Base-by-base conservation (phyloP, 1,140 invertebrate genomes). In the Samia ricini region DNA sequence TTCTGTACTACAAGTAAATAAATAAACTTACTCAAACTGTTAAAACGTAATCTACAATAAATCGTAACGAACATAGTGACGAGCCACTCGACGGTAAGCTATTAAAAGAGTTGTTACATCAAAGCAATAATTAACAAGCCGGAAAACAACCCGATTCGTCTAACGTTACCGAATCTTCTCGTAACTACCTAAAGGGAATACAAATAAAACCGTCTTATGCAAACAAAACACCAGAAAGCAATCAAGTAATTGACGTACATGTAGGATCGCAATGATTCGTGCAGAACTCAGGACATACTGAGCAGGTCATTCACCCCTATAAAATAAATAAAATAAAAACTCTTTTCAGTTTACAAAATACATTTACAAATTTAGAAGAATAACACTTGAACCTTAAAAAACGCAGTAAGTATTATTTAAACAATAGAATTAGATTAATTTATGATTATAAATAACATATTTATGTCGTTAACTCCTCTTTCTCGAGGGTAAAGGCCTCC, bases 161-260 rank as follows among this genome's bases (percentile, higher is more conserved):
- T 29, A 29, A 29, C 26, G 26, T 29, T 29, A 29, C 26, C 26
- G 26, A 29, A 29, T 29, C 26, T 29, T 29, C 26, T 51, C 49
- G 49, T 8, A n/a, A n/a, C n/a, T n/a, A 20, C 21, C 49, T 20
- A 21, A 51, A 51, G 49, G 49, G 21, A 21, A 18, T 51, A 18
- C 49, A 21, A 51, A 51, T 21, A 51, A 51, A 51, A 24, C 26
- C 54, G 58, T 57, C 51, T 33, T 50, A 24, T 61, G 33, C 60
- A 62, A 63, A 67, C 64, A 69, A 69, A 73, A 75, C 61, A 66
- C 69, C 65, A 68, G 60, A 71, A 73, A 73, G 66, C 74, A 76
- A 76, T 76, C 74, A 73, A 71, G 71, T 76, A 76, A 76, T 76
- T 76, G 74, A 63, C 56, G 36, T 29, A 29, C 10, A 29, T 29